Conservation (phyloP, 2,888 invertebrate genomes). For the Scaptomyza tumidula region DNA sequence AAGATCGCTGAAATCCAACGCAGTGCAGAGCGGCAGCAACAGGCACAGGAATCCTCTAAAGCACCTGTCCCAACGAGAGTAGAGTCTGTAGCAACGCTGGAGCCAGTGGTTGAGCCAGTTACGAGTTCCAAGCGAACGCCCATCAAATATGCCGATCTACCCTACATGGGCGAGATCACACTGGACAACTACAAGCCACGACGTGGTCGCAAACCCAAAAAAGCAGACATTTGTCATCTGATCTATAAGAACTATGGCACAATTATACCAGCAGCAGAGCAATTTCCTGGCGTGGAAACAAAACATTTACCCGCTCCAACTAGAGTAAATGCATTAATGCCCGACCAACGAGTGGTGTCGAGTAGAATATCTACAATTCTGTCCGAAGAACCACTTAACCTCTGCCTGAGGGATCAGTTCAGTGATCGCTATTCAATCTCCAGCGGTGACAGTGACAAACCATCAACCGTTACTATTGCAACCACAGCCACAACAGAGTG, state of each 20-base stretch:
- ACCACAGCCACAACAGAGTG: constrained; percentile 73
- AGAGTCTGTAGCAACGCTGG: background rate
- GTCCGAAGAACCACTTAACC: constrained; percentile 90
- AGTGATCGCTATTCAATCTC: constrained; percentile 83
- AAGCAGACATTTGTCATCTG: constrained; percentile 95
- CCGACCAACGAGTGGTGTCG: constrained; percentile 1
- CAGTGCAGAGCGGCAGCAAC: constrained; percentile 76
- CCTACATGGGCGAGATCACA: constrained; percentile 97
- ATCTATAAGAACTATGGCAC: constrained; percentile 97
- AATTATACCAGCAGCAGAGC: constrained; percentile 87
- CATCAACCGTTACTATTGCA: constrained; percentile 66
- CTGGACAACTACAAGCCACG: constrained; percentile 94
- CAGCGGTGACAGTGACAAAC: constrained; percentile 74
- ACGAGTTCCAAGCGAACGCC: constrained; percentile 83
- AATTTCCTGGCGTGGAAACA: constrained; percentile 4
- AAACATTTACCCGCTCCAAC: constrained; percentile 7
- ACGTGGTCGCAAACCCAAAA: constrained; percentile 94
- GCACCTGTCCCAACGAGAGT: constrained; percentile 4
- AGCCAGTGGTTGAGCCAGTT: background rate
- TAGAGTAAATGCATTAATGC: background rate
- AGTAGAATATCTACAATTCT: background rate
- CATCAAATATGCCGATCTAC: constrained; percentile 92
- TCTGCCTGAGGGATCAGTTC: constrained; percentile 90
- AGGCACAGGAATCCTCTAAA: constrained; percentile 38
- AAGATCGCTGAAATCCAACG: constrained; percentile 90